phyloP scores from a whole-genome alignment of 1,140 invertebrate genomes.

The Phocides pigmalion region DNA sequence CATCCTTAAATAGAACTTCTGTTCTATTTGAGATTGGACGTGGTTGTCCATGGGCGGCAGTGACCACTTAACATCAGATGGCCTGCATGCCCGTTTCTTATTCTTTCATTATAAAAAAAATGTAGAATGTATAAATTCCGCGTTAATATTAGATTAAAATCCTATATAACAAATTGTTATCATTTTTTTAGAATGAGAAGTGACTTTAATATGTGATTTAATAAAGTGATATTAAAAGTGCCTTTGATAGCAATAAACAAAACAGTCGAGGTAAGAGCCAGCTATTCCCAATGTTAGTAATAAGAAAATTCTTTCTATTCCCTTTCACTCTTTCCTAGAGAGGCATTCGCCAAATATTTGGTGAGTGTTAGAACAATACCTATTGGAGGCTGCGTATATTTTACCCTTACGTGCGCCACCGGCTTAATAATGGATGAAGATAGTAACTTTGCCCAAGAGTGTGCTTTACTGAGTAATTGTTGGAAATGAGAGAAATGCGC shows the following conservation, averaged over 20 bases:
- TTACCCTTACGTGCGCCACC: constrained; percentile 3
- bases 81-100: no score
- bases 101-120: no score
- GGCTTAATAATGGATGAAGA: constrained; percentile 12
- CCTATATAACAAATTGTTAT: no score
- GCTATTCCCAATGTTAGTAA: background rate
- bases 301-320: constrained; percentile 19
- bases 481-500: background rate
- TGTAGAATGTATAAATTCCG: no score
- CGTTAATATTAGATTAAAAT: no score
- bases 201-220: constrained; percentile 6
- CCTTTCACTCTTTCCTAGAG: background rate
- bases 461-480: background rate
- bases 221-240: constrained; percentile 1
- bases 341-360: constrained; percentile 19
- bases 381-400: constrained; percentile 13
- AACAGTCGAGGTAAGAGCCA: background rate
- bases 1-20: no score
- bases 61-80: no score
- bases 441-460: constrained; percentile 1
- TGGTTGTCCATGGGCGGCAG: no score
- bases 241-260: constrained; percentile 12
- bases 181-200: background rate
- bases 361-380: constrained; percentile 17
- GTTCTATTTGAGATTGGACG: no score